Evolutionary conservation across 2,888 invertebrate genomes (phyloP).

Genomic region (Caenorhabditis macrosperma): DNA sequence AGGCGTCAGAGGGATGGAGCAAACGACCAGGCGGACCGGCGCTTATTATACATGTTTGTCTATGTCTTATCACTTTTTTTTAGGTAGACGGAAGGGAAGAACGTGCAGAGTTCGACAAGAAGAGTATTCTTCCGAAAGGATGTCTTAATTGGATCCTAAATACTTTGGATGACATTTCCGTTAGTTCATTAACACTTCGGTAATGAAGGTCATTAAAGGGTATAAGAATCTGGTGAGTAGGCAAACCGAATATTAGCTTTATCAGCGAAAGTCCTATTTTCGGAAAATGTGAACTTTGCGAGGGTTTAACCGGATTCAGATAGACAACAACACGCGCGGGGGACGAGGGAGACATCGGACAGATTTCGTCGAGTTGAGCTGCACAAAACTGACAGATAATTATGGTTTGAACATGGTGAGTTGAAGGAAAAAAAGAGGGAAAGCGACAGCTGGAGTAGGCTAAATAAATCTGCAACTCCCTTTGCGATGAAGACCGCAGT

Average conservation of each 20-base stretch:
- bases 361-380: not conserved
- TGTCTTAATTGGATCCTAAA: not conserved
- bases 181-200: not conserved
- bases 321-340: not conserved
- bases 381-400: not conserved
- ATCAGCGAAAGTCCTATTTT: not conserved
- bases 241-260: not conserved
- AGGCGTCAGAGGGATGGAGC: constrained; percentile 12
- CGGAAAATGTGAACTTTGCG: not conserved
- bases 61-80: constrained; percentile 36
- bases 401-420: not conserved
- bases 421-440: constrained; percentile 1
- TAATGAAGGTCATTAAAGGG: not conserved
- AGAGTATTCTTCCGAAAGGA: not conserved
- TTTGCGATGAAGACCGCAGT: constrained; percentile 34
- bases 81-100: not conserved
- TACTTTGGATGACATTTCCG: not conserved
- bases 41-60: constrained; percentile 48
- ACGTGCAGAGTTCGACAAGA: constrained; percentile 10
- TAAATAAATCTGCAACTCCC: constrained; percentile 12
- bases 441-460: not conserved
- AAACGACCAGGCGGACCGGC: not conserved
- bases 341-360: not conserved
- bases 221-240: not conserved
- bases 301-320: not conserved